Base-by-base conservation (phyloP, 2,888 invertebrate species). In the Aleiodes leptofemur region DNA sequence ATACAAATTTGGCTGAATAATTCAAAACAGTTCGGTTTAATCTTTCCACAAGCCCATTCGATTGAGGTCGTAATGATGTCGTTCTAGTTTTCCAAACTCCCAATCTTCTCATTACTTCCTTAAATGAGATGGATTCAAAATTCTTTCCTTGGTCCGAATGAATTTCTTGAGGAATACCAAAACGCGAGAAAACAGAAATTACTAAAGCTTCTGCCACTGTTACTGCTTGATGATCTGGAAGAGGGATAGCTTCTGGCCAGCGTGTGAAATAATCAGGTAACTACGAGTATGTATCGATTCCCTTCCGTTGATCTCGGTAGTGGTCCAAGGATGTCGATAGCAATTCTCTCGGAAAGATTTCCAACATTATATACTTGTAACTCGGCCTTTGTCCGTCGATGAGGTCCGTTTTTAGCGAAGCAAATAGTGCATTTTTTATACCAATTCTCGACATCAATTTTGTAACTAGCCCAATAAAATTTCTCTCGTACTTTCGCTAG, bases 141-240 rank as follows among this genome's bases (percentile, higher is more conserved):
- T 84, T 83, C 31, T 80, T 53, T 13, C 83, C 85, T 78, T 86
- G 82, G 64, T 85, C 83, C 0, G 83, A 80, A 50, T 71, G 71
- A 14, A 72, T 71, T 68, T 75, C 72, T 3, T 57, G 16, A 0
- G 72, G 61, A 23, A 72, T 82, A 78, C 82, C 83, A 55, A 81
- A 82, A 16, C 79, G 74, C 31, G 79, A 76, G 34, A 83, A 55
- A 6, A 81, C 57, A 31, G 73, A 75, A 9, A 83, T 80, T n/a
- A n/a, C n/a, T 11, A 84, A 66, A 13, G 70, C 75, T 53, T 76
- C 72, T 4, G 73, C 73, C 1, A 73, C 56, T 13, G 56, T 68
- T 3, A 13, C 31, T 0, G 68, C 31, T 56, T 50, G 31, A 4
- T 57, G 59, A 38, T 69, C 59, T 23, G 43, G 50, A 4, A 74